These are phyloP conservation scores for Rambutsinella grinnellia DNA, from an alignment of 2,888 invertebrate genomes.

Conservation along the genomic window DNA sequence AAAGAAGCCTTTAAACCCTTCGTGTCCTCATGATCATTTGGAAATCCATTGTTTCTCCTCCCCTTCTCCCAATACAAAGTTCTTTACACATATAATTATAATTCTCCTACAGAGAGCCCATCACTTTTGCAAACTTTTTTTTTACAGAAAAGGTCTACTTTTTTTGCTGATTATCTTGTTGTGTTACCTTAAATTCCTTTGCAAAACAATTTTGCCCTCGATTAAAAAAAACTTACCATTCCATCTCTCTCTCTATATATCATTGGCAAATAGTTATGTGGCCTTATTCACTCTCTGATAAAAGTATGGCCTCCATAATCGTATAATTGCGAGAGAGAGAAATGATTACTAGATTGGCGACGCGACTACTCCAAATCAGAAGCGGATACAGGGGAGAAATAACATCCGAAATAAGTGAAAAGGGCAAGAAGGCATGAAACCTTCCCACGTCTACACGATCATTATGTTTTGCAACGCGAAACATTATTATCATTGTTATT, in stretches of 20 bases:
- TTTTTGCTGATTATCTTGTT: too few species aligned
- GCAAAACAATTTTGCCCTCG: constrained; percentile 47
- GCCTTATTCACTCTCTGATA: constrained; percentile 5
- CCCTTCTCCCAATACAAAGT: constrained; percentile 16
- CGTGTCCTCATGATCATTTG: constrained; percentile 44
- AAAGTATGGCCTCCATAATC: constrained; percentile 54
- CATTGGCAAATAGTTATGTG: not conserved
- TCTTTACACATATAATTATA: constrained; percentile 49
- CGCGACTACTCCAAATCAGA: constrained; percentile 18
- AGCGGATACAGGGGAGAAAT: not conserved
- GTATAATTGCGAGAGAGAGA: constrained; percentile 45
- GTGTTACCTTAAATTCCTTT: constrained; percentile 53
- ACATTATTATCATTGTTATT: constrained; percentile 51
- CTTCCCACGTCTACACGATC: constrained; percentile 16
- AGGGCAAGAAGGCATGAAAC: constrained; percentile 50
- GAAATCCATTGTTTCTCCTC: constrained; percentile 49
- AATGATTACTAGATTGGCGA: constrained; percentile 51
- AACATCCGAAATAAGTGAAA: constrained; percentile 13
- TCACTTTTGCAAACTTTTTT: constrained; percentile 12
- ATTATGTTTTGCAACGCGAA: not conserved
- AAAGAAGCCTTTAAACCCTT: constrained; percentile 43
- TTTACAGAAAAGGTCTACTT: constrained; percentile 46
- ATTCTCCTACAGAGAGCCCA: constrained; percentile 22
- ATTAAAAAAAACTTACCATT: constrained; percentile 33
- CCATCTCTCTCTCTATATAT: constrained; percentile 9